A percentile compares a stretch with the other conserved stretches of the same genome.
Conservation (phyloP, 2,888 invertebrate genomes). For the Apamea monoglypha region DNA sequence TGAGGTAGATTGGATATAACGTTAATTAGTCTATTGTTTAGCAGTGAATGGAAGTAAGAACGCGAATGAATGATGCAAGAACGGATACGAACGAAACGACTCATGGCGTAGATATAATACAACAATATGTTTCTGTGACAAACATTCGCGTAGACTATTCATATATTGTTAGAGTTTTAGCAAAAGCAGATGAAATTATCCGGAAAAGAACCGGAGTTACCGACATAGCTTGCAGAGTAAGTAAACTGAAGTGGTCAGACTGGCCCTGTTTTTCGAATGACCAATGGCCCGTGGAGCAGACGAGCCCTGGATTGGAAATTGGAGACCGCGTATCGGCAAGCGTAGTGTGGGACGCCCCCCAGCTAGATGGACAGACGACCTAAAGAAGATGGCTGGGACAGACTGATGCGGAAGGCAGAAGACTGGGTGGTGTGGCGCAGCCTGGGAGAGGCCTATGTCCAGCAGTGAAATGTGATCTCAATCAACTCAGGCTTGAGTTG, state of each 20-base stretch:
- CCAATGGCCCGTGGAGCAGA: background rate
- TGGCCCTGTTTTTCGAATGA: background rate
- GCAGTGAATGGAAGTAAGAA: constrained; percentile 57
- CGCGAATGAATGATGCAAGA: constrained; percentile 64
- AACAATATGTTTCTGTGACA: constrained; percentile 4
- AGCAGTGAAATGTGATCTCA: background rate
- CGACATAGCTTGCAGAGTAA: background rate
- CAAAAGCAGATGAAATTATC: background rate
- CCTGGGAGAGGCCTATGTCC: background rate
- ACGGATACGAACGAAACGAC: constrained; percentile 33
- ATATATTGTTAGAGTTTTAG: background rate
- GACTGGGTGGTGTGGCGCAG: background rate
- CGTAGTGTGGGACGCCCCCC: background rate
- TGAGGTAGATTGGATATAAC: constrained; percentile 75
- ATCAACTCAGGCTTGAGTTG: background rate
- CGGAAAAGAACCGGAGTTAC: background rate
- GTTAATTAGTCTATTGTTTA: constrained; percentile 81
- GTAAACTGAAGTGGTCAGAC: background rate
- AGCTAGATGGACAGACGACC: background rate
- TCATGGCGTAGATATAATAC: background rate
- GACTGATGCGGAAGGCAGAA: background rate
- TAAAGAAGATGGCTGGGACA: background rate
- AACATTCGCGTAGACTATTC: background rate
- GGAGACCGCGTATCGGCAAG: background rate
- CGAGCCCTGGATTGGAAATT: background rate